phyloP scores from a whole-genome alignment of 2,113 vertebrate genomes.

The Chaetorhynchus papuensis region DNA sequence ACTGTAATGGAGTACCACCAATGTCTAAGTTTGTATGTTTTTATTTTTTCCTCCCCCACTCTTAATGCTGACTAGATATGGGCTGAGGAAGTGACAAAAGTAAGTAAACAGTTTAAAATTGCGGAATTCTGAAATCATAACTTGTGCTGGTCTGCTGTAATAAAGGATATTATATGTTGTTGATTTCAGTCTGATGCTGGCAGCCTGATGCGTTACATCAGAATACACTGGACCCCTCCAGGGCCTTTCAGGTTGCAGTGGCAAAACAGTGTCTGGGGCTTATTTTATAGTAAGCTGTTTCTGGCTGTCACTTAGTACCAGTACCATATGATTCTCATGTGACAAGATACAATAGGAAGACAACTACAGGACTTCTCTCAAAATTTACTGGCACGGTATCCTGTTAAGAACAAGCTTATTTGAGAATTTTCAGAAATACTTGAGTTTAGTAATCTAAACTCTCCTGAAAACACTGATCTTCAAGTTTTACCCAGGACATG shows the following conservation, averaged over 20 bases:
- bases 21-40: constrained; percentile 49
- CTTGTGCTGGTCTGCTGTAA: not conserved
- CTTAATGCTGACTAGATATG: constrained; percentile 92
- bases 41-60: constrained; percentile 39
- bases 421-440: not conserved
- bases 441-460: not conserved
- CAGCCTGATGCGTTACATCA: not conserved
- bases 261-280: not conserved
- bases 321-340: not conserved
- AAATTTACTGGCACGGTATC: not conserved
- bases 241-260: not conserved
- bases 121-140: constrained; percentile 23
- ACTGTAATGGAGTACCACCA: not conserved
- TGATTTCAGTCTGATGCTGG: not conserved
- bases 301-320: not conserved
- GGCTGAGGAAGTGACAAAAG: constrained; percentile 93
- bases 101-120: constrained; percentile 81
- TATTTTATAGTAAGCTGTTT: not conserved
- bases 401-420: not conserved
- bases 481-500: not conserved
- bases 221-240: not conserved
- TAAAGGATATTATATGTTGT: not conserved
- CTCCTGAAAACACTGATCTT: not conserved
- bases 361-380: not conserved
- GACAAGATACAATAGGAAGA: not conserved